A percentile compares a stretch with the other conserved stretches of the same genome.
These are phyloP conservation scores for Rhadinocentrus ornatus DNA, from an alignment of 2,797 vertebrate species.

Conservation along the genomic window DNA sequence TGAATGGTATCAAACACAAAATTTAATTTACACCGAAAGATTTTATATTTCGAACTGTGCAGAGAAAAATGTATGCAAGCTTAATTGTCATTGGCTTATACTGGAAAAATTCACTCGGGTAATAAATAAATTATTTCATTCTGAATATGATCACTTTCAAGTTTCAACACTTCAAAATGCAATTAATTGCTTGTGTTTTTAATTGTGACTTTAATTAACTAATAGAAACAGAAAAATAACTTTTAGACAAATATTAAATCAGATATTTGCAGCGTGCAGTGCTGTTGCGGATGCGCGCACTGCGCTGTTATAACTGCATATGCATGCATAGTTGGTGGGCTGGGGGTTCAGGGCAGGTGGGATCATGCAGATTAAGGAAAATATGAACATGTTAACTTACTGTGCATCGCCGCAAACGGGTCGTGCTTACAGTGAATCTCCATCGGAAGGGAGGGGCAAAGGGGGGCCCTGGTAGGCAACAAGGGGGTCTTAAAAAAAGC, in stretches of 20 bases:
- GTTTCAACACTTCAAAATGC: too few relatives aligned
- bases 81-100: too few relatives aligned
- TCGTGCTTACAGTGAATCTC: conserved; percentile 99
- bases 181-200: too few relatives aligned
- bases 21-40: background rate
- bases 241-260: too few relatives aligned
- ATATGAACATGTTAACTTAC: conserved; percentile 85
- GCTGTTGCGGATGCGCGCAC: background rate
- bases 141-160: too few relatives aligned
- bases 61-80: too few relatives aligned
- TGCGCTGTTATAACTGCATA: conserved; percentile 9
- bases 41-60: too few relatives aligned
- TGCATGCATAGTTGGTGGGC: conserved; percentile 6
- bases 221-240: too few relatives aligned
- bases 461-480: conserved; percentile 51
- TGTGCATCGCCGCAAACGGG: conserved; percentile 99
- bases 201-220: too few relatives aligned
- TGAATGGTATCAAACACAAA: background rate
- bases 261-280: too few relatives aligned
- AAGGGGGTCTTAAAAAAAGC: conserved; percentile 42
- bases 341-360: conserved; percentile 15
- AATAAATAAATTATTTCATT: too few relatives aligned
- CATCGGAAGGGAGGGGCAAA: conserved; percentile 82
- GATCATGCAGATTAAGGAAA: conserved; percentile 43
- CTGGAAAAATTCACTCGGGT: too few relatives aligned